Conservation (phyloP, 2,113 vertebrate genomes). For the Dipodomys merriami region DNA sequence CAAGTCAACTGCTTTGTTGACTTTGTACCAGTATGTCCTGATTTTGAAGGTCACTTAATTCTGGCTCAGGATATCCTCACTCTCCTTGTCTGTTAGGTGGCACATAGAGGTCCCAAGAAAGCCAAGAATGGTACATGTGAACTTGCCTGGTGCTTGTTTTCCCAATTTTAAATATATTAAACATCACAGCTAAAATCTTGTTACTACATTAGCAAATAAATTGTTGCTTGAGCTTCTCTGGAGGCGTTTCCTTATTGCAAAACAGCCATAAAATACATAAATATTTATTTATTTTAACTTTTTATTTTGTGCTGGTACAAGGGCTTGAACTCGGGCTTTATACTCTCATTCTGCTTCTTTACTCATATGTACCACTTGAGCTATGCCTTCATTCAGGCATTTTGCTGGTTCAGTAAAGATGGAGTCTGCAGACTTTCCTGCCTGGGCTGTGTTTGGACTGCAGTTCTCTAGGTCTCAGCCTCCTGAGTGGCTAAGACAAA, state of each 20-base stretch:
- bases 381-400: no score
- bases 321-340: no score
- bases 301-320: no score
- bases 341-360: no score
- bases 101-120: constrained; percentile 38
- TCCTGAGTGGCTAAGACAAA: not conserved
- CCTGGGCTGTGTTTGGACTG: no score
- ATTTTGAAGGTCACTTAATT: constrained; percentile 39
- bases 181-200: constrained; percentile 49
- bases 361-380: no score
- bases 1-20: constrained; percentile 1
- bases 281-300: no score
- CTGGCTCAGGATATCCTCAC: not conserved
- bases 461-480: no score
- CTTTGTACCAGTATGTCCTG: constrained; percentile 8
- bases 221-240: constrained; percentile 39
- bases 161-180: constrained; percentile 37
- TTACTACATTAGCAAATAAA: not conserved
- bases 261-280: not conserved
- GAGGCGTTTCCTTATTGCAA: constrained; percentile 37
- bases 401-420: no score
- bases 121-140: not conserved
- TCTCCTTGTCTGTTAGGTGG: constrained; percentile 35
- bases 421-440: no score
- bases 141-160: constrained; percentile 54